A percentile compares a stretch with the other conserved stretches of the same genome.
phyloP scores from a whole-genome alignment of 2,888 invertebrate species.

The Drosophila hamatofila region DNA sequence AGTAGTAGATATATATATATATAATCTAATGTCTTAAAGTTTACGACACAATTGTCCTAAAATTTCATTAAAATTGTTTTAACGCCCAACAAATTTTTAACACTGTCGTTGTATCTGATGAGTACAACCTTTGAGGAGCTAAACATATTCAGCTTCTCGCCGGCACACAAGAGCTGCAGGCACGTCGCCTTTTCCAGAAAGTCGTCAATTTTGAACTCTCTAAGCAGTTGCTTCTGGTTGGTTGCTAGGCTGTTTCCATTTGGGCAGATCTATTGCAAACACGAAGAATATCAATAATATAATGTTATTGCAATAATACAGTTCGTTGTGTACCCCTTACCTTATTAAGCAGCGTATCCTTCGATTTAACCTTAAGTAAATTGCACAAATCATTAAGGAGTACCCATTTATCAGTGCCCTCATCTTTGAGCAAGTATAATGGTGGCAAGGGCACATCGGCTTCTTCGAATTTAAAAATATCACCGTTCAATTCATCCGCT shows the following conservation, averaged over 20 bases:
- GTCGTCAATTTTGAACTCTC: slow-evolving; percentile 92
- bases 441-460: slow-evolving; percentile 92
- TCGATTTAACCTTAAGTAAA: slow-evolving; percentile 91
- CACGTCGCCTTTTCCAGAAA: slow-evolving; percentile 93
- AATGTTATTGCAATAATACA: neutral
- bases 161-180: slow-evolving; percentile 91
- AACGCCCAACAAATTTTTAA: slow-evolving; percentile 92
- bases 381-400: slow-evolving; percentile 92
- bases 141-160: slow-evolving; percentile 91
- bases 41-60: slow-evolving; percentile 77
- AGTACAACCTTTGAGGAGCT: slow-evolving; percentile 93
- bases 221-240: slow-evolving; percentile 84
- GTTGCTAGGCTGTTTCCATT: slow-evolving; percentile 76
- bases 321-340: slow-evolving; percentile 54
- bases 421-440: slow-evolving; percentile 90
- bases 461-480: slow-evolving; percentile 92
- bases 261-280: slow-evolving; percentile 82
- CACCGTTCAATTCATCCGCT: slow-evolving; percentile 82
- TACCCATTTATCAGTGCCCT: slow-evolving; percentile 91
- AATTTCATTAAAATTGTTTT: slow-evolving; percentile 91
- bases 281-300: slow-evolving; percentile 4
- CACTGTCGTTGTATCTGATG: slow-evolving; percentile 93
- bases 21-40: slow-evolving; percentile 25
- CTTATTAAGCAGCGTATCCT: slow-evolving; percentile 92
- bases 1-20: slow-evolving; percentile 2